Percentiles rank a stretch among this genome's conserved stretches.
Conservation (phyloP, 1,140 invertebrate genomes). For the Xylocopa sonorina region DNA sequence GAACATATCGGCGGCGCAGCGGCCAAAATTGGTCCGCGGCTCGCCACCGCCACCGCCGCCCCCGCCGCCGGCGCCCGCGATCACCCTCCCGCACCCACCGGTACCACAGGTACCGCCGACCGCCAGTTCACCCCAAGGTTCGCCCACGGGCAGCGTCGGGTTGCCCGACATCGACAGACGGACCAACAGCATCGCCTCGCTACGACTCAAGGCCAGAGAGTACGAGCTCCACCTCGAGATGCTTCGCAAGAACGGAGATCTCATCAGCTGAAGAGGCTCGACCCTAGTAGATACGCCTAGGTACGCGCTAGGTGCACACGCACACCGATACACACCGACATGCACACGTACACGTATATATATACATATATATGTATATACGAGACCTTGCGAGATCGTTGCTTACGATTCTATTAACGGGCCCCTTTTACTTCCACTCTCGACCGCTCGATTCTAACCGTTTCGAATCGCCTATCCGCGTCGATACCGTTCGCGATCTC, state of each 20-base stretch:
- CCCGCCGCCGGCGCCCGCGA: conserved; percentile 83
- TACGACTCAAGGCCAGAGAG: conserved; percentile 94
- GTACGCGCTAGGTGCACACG: too few species aligned
- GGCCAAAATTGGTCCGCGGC: conserved; percentile 77
- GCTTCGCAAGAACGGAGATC: conserved; percentile 90
- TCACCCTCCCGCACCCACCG: conserved; percentile 75
- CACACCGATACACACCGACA: too few species aligned
- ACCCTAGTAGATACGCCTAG: not conserved
- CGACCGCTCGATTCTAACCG: not conserved
- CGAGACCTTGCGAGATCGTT: not conserved
- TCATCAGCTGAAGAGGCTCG: conserved; percentile 86
- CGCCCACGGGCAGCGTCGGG: conserved; percentile 74
- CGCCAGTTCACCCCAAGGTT: conserved; percentile 76
- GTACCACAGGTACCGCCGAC: conserved; percentile 74
- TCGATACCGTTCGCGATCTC: not conserved
- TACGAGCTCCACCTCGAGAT: conserved; percentile 94
- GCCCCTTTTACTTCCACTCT: too few species aligned
- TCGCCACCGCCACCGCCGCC: conserved; percentile 82
- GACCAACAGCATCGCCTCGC: conserved; percentile 93
- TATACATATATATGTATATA: too few species aligned
- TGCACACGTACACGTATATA: too few species aligned
- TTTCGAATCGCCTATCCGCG: not conserved
- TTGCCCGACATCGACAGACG: conserved; percentile 89
- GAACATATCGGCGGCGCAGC: conserved; percentile 88
- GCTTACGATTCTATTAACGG: too few species aligned